phyloP scores from a whole-genome alignment of 2,113 vertebrate genomes.

The Peromyscus maniculatus region DNA sequence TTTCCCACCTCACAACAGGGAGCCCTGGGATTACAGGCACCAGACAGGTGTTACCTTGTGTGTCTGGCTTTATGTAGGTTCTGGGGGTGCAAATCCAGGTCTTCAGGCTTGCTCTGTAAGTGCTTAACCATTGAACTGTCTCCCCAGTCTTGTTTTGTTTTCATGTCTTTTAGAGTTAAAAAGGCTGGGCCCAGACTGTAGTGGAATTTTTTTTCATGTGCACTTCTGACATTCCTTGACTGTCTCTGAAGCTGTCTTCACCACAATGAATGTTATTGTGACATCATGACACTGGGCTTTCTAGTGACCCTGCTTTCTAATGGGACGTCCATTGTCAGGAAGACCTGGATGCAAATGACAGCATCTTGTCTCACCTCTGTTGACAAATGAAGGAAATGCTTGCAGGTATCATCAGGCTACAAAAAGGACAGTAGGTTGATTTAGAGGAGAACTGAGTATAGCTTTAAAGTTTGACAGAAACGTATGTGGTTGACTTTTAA shows the following conservation, averaged over 20 bases:
- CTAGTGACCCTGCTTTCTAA: neutral
- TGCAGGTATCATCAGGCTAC: neutral
- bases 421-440: neutral
- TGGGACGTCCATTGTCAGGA: neutral
- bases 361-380: neutral
- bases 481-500: neutral
- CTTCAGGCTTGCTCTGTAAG: neutral
- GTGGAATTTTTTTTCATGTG: neutral
- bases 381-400: neutral
- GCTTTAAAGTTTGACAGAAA: neutral
- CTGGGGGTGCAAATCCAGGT: neutral
- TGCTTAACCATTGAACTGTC: neutral
- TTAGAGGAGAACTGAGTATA: neutral
- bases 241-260: neutral
- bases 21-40: neutral
- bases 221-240: neutral
- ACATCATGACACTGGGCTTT: neutral
- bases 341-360: neutral
- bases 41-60: neutral
- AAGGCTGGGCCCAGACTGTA: neutral
- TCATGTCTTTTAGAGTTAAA: neutral
- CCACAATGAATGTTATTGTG: neutral
- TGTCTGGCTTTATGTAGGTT: neutral
- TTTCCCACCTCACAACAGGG: neutral
- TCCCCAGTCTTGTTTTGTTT: neutral